Percentiles rank a stretch among this genome's conserved stretches.
phyloP scores from a whole-genome alignment of 2,113 vertebrate genomes.

The Anoura caudifer region DNA sequence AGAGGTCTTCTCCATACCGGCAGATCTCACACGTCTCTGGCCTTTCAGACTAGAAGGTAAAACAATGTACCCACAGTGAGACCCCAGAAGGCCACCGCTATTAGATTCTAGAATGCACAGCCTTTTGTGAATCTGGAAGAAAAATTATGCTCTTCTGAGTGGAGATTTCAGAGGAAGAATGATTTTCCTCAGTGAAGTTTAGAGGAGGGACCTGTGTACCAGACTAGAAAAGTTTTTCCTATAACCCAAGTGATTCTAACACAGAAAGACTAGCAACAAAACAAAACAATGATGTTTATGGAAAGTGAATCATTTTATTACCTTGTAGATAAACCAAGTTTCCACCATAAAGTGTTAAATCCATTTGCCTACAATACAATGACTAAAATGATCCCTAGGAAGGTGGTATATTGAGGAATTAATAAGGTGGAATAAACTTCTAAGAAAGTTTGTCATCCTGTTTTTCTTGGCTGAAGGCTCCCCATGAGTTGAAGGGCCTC shows the following conservation, averaged over 20 bases:
- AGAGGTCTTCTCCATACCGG: slow-evolving; percentile 85
- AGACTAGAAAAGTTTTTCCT: neutral
- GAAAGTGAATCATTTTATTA: neutral
- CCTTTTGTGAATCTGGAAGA: neutral
- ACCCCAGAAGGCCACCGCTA: neutral
- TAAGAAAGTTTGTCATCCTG: neutral
- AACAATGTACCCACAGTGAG: neutral
- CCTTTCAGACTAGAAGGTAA: slow-evolving; percentile 71
- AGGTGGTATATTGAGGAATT: neutral
- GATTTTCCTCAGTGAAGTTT: neutral
- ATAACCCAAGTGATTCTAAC: neutral
- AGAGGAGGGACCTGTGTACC: neutral
- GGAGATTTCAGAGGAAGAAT: neutral
- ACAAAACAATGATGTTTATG: neutral
- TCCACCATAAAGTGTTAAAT: neutral
- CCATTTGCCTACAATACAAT: neutral
- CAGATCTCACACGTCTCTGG: slow-evolving; percentile 89
- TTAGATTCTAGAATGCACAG: neutral
- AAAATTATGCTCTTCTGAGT: neutral
- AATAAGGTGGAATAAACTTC: neutral
- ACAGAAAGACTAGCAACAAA: neutral
- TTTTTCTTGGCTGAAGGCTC: neutral
- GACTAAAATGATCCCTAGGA: neutral
- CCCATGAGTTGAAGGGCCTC: neutral
- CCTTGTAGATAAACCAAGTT: neutral